A percentile compares a stretch with the other conserved stretches of the same genome.
Conservation (phyloP, 2,113 vertebrate genomes). For the Rhynchomys soricoides region DNA sequence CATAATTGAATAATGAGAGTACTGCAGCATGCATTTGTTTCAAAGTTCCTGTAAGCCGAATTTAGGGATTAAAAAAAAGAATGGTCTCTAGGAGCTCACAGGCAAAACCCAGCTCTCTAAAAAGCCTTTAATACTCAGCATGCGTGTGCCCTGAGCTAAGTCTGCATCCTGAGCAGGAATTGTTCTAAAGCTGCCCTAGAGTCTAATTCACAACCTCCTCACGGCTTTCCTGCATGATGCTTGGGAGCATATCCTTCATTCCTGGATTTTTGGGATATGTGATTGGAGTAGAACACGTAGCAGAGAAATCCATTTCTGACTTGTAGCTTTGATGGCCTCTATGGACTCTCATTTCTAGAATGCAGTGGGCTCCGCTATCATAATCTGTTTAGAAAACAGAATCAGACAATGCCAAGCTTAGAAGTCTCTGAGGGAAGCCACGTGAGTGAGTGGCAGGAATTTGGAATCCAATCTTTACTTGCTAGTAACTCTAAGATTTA, state of each 20-base stretch:
- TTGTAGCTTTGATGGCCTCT: background rate
- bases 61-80: constrained; percentile 68
- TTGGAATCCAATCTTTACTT: background rate
- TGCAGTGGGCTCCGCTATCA: background rate
- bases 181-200: background rate
- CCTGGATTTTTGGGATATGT: background rate
- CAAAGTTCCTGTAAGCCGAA: constrained; percentile 57
- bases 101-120: constrained; percentile 56
- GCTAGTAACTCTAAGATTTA: constrained; percentile 24
- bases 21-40: constrained; percentile 76
- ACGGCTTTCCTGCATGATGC: background rate
- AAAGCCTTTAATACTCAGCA: constrained; percentile 3
- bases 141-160: background rate
- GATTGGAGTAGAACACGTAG: background rate
- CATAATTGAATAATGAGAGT: constrained; percentile 82
- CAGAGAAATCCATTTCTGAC: constrained; percentile 26
- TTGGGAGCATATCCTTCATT: background rate
- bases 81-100: constrained; percentile 64
- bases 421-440: constrained; percentile 39
- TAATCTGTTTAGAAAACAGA: background rate
- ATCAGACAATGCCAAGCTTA: constrained; percentile 26
- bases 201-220: background rate
- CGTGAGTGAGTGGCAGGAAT: background rate
- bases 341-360: background rate
- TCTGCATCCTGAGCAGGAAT: background rate